These are phyloP conservation scores for Drosophila littoralis DNA, from an alignment of 1,140 invertebrate species.

Conservation along the genomic window DNA sequence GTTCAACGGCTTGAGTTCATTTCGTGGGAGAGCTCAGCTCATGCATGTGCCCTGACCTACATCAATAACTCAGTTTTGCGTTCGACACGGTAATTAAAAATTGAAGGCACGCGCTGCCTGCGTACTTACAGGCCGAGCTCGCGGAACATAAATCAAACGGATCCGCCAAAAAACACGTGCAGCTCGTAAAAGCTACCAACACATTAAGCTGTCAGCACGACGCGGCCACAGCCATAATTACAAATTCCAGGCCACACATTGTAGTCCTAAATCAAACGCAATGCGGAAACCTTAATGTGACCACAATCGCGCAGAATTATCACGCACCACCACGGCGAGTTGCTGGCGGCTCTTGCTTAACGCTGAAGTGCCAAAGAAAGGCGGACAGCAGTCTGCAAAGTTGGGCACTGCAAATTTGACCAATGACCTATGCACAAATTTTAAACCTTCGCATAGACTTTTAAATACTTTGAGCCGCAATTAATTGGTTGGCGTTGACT, in stretches of 20 bases:
- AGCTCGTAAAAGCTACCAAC: conserved; percentile 57
- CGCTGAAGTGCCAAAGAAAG: conserved; percentile 10
- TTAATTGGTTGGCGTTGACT: conserved; percentile 67
- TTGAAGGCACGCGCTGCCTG: conserved; percentile 65
- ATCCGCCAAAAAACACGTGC: conserved; percentile 59
- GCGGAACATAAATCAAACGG: conserved; percentile 70
- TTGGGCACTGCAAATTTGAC: conserved; percentile 55
- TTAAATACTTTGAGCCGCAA: conserved; percentile 35
- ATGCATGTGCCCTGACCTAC: conserved; percentile 59
- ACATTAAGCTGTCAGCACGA: conserved; percentile 68
- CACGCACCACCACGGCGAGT: conserved; percentile 47
- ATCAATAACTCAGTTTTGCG: conserved; percentile 70
- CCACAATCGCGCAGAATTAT: conserved; percentile 75
- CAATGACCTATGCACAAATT: conserved; percentile 57
- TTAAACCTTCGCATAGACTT: conserved; percentile 44
- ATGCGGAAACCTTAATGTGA: conserved; percentile 73
- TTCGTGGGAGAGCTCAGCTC: conserved; percentile 14
- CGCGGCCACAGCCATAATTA: conserved; percentile 48
- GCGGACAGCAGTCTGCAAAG: conserved; percentile 51
- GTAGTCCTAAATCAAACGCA: conserved; percentile 71
- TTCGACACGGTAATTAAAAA: conserved; percentile 74
- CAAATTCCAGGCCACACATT: conserved; percentile 74
- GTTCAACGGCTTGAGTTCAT: conserved; percentile 6
- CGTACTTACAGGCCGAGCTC: conserved; percentile 23
- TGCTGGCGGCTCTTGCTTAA: conserved; percentile 35